These are phyloP conservation scores for Lepus oiostolus DNA, from an alignment of 2,797 vertebrate species.

Conservation along the genomic window DNA sequence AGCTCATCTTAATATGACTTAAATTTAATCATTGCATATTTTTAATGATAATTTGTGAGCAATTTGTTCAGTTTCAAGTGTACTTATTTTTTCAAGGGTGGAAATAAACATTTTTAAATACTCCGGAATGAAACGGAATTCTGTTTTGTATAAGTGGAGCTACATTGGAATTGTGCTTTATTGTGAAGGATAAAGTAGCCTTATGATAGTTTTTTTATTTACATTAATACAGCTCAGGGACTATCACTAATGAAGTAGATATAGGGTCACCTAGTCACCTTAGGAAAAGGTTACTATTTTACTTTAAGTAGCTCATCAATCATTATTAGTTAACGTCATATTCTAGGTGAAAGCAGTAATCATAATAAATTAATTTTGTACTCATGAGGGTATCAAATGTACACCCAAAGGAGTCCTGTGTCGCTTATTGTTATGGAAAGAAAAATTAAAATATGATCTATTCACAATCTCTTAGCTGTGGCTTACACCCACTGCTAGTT, in stretches of 20 bases:
- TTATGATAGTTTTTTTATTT: conserved; percentile 73
- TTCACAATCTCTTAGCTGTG: conserved; percentile 55
- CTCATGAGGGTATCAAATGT: conserved; percentile 81
- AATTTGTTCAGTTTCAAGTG: conserved; percentile 74
- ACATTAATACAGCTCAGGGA: conserved; percentile 74
- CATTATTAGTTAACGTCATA: conserved; percentile 77
- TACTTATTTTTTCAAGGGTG: conserved; percentile 57
- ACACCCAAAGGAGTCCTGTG: conserved; percentile 73
- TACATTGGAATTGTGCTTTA: conserved; percentile 53
- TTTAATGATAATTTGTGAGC: conserved; percentile 64
- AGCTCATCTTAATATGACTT: conserved; percentile 59
- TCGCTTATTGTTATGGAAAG: conserved; percentile 65
- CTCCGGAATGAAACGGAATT: conserved; percentile 53
- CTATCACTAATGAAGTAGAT: conserved; percentile 80
- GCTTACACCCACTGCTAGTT: conserved; percentile 6
- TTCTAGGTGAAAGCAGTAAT: conserved; percentile 82
- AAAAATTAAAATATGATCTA: conserved; percentile 75
- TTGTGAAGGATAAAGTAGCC: conserved; percentile 50
- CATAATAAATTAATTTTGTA: conserved; percentile 82
- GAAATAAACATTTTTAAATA: conserved; percentile 63
- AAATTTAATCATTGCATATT: conserved; percentile 60
- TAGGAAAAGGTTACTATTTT: conserved; percentile 82
- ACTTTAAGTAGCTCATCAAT: conserved; percentile 82
- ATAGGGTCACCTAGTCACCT: conserved; percentile 75
- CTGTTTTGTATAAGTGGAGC: conserved; percentile 49